A percentile compares a stretch with the other conserved stretches of the same genome.
Evolutionary conservation across 2,113 vertebrate species (phyloP).

Genomic region (Amazona guildingii): DNA sequence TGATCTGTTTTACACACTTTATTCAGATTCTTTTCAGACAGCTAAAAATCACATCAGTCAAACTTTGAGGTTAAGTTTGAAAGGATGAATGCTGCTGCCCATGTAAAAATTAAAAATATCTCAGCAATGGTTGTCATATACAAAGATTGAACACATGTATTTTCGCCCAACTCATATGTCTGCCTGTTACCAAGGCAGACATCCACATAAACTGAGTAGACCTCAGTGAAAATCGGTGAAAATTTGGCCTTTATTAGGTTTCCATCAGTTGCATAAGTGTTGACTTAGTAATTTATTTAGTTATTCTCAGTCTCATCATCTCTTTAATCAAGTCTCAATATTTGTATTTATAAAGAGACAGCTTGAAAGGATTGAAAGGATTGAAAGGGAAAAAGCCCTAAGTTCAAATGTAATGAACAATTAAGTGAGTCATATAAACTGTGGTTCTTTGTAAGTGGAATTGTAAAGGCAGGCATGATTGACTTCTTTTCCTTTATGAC

Average conservation of each 20-base stretch:
- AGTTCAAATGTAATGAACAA: slow-evolving; percentile 66
- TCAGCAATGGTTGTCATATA: neutral
- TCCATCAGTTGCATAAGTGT: slow-evolving; percentile 53
- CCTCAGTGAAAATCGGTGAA: neutral
- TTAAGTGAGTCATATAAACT: slow-evolving; percentile 74
- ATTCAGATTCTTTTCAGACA: neutral
- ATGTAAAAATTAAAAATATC: neutral
- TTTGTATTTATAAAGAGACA: slow-evolving; percentile 76
- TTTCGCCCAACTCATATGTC: neutral
- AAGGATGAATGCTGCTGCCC: neutral
- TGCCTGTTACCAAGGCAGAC: neutral
- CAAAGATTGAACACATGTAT: rapidly evolving
- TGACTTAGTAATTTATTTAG: slow-evolving; percentile 67
- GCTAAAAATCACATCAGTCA: neutral
- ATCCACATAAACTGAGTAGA: neutral
- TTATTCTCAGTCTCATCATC: slow-evolving; percentile 60
- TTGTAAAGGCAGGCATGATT: slow-evolving; percentile 59
- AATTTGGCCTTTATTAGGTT: slow-evolving; percentile 28
- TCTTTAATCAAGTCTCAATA: slow-evolving; percentile 78
- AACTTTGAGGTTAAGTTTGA: neutral
- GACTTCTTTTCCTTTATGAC: slow-evolving; percentile 40
- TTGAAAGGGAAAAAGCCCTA: slow-evolving; percentile 61
- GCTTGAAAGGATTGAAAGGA: slow-evolving; percentile 71
- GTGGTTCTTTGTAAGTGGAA: slow-evolving; percentile 58
- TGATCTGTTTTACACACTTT: neutral